Evolutionary conservation across 1,140 invertebrate species (phyloP), one percentile per base, ranked within the genome.

Genomic region (Apis laboriosa): DNA sequence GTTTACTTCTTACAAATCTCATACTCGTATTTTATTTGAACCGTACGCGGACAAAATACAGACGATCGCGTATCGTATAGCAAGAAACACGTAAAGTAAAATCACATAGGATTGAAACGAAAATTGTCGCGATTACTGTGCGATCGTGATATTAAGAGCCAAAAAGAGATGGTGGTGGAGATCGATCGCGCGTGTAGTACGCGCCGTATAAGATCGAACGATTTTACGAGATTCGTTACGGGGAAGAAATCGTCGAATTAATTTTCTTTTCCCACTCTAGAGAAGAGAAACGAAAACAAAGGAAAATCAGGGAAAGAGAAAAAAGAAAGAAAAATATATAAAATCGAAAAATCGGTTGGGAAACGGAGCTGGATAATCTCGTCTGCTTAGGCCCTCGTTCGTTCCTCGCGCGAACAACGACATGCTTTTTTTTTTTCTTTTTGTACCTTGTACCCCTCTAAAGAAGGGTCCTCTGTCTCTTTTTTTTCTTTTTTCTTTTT

Each of bases 311-410:
- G 9, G 17, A 8, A 21, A 17, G 7, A n/a, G 5, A 1, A 34
- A 34, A 17, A 51, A 43, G 34, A 56, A 75, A n/a, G 9, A n/a
- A 53, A 61, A 55, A 77, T 19, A 77, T 19, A 15, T 3, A 43
- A 5, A 34, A 51, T 15, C 53, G 63, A 64, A 81, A 53, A 43
- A 80, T 51, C 63, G 24, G 49, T 49, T 66, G 73, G 51, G 66
- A 67, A 49, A 66, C 77, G 77, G 61, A 43, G 5, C 34, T 43
- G 34, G 34, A 43, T 43, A 43, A 49, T 84, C 77, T 84, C 76
- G 70, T 58, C 64, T 70, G 79, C 43, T 87, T 87, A 88, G 87
- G 87, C 87, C 86, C 79, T 88, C 86, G 83, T 85, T 76, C 86
- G 83, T 85, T 43, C 83, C 86, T 83, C 79, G 83, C 79, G 79